A percentile compares a stretch with the other conserved stretches of the same genome.
Conservation (phyloP, 2,113 vertebrate species). For the Perca fluviatilis region DNA sequence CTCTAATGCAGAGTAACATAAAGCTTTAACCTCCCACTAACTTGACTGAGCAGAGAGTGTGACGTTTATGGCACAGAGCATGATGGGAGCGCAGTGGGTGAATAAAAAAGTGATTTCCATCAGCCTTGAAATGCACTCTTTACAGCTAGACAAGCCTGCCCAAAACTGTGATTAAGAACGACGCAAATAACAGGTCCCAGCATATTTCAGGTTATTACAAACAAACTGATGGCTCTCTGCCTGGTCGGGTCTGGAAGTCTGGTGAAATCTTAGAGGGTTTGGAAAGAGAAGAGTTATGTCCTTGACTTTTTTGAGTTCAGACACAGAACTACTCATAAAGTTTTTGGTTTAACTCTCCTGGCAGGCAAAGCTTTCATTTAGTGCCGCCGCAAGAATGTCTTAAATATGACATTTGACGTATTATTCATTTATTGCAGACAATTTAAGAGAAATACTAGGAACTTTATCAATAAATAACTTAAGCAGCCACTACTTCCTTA, state of each 20-base stretch:
- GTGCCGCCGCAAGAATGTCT: slow-evolving; percentile 69
- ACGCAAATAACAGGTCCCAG: slow-evolving; percentile 79
- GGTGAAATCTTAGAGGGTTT: slow-evolving; percentile 71
- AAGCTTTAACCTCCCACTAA: background rate
- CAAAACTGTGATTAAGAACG: slow-evolving; percentile 72
- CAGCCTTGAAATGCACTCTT: slow-evolving; percentile 62
- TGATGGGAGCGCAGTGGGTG: slow-evolving; percentile 45
- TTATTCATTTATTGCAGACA: slow-evolving; percentile 65
- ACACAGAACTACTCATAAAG: slow-evolving; percentile 42
- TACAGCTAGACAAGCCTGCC: slow-evolving; percentile 48
- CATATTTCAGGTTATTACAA: slow-evolving; percentile 76
- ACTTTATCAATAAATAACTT: slow-evolving; percentile 50
- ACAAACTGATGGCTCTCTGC: slow-evolving; percentile 63
- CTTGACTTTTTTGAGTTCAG: slow-evolving; percentile 62
- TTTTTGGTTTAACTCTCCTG: slow-evolving; percentile 69
- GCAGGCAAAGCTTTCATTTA: slow-evolving; percentile 76
- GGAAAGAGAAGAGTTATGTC: slow-evolving; percentile 70
- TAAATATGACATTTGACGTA: slow-evolving; percentile 66
- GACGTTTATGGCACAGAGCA: slow-evolving; percentile 25
- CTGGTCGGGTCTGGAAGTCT: slow-evolving; percentile 45
- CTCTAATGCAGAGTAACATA: slow-evolving; percentile 10
- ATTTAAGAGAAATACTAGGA: slow-evolving; percentile 67
- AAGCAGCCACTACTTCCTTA: slow-evolving; percentile 33
- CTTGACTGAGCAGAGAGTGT: slow-evolving; percentile 24
- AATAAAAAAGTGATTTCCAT: slow-evolving; percentile 68